Percentiles rank a stretch among this genome's conserved stretches.
Evolutionary conservation across 2,888 invertebrate genomes (phyloP).

Genomic region (Drosophila kambysellisi): DNA sequence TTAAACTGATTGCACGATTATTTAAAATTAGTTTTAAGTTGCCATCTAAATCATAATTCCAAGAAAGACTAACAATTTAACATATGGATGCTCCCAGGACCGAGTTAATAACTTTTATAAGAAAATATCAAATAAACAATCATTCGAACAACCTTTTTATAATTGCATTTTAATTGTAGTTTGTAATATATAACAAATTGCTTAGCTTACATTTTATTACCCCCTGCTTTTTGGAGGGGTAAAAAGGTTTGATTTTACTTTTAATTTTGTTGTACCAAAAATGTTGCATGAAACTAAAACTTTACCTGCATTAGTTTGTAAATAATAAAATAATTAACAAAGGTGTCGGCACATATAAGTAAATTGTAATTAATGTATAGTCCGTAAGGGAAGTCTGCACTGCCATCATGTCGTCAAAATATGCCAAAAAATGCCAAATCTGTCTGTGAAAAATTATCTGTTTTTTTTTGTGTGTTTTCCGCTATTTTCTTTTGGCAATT

Average conservation of each 20-base stretch:
- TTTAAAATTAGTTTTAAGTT: conserved; percentile 48
- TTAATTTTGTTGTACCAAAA: background rate
- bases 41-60: conserved; percentile 17
- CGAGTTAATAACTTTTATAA: conserved; percentile 30
- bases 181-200: conserved; percentile 25
- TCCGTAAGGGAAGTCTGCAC: conserved; percentile 5
- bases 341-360: conserved; percentile 29
- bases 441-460: conserved; percentile 6
- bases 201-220: background rate
- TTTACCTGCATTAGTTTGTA: conserved; percentile 51
- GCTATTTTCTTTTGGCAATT: background rate
- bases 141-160: conserved; percentile 58
- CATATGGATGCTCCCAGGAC: conserved; percentile 38
- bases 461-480: conserved; percentile 34
- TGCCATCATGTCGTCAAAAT: conserved; percentile 8
- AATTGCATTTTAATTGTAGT: conserved; percentile 71
- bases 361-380: conserved; percentile 13
- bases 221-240: conserved; percentile 22
- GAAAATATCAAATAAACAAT: conserved; percentile 61
- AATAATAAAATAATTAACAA: conserved; percentile 35
- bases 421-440: background rate
- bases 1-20: conserved; percentile 50
- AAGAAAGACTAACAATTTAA: conserved; percentile 40
- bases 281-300: conserved; percentile 33
- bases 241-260: conserved; percentile 1